These are phyloP conservation scores for Meteorus cinctellus DNA, from an alignment of 2,888 invertebrate species.

Conservation along the genomic window DNA sequence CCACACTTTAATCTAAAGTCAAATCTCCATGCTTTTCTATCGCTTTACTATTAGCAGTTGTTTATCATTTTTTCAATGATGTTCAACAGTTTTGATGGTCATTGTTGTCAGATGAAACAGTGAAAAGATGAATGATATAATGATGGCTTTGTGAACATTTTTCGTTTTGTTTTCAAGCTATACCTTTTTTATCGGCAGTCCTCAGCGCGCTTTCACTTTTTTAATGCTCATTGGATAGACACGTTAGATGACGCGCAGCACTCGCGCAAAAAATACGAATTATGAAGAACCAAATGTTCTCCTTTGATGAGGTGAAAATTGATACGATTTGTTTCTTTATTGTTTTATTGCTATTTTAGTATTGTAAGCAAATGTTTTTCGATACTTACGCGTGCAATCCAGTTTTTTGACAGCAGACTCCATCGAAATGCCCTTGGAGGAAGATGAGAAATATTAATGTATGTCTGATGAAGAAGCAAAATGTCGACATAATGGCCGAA, in stretches of 20 bases:
- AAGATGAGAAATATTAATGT: too few species aligned
- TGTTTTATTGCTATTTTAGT: background rate
- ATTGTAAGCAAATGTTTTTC: background rate
- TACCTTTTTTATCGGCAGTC: background rate
- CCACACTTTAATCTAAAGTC: background rate
- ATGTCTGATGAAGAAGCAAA: too few species aligned
- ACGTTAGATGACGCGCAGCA: background rate
- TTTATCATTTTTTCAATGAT: background rate
- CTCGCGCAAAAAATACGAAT: background rate
- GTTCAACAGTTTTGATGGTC: background rate
- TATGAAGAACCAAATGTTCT: too few species aligned
- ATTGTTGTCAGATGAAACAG: constrained; percentile 23
- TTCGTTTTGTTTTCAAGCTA: constrained; percentile 14
- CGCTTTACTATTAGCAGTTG: too few species aligned
- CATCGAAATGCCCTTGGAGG: too few species aligned
- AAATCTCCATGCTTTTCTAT: background rate
- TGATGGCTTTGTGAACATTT: constrained; percentile 24
- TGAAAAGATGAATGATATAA: constrained; percentile 4
- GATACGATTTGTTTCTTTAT: background rate
- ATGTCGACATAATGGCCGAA: too few species aligned
- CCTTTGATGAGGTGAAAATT: too few species aligned
- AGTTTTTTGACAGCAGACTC: too few species aligned
- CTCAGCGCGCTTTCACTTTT: background rate
- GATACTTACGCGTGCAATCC: too few species aligned
- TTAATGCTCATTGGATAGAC: background rate